Base-by-base conservation (phyloP, 2,113 vertebrate genomes). In the Indri indri region DNA sequence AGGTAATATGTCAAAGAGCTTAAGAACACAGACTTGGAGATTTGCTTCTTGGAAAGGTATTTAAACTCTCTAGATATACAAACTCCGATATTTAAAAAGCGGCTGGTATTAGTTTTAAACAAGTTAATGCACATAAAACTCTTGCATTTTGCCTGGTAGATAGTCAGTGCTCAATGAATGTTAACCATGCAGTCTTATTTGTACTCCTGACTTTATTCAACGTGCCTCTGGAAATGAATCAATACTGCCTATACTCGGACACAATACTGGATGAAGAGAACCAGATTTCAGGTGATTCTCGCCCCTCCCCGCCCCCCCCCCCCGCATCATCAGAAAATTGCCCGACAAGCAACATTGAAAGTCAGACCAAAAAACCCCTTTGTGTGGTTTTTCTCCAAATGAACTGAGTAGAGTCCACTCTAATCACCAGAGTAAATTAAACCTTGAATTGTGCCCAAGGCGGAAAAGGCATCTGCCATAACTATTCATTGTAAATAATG, bases 361-460 rank as follows among this genome's bases (percentile, higher is more conserved):
- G 65, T 57, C 34, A 95, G 42, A 90, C 54, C 50, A 42, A 34
- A 23, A 85, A 85, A 7, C 79, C 22, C 42, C 61, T 20, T 94
- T 96, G 77, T 76, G 14, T 82, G 40, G 50, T 0, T 91, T 97
- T 98, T 88, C 86, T 95, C 91, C 71, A 87, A 8, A 91, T 95
- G 37, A 88, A 94, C 91, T 23, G 17, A 74, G 54, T 16, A 85
- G 4, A 59, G 52, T 97, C 63, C 25, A 97, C 59, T 97, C 42
- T n/a, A 34, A 6, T 61, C 68, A 65, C 23, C 66, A 97, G 90
- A 0, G 0, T 23, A 90, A 30, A 92, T 76, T 45, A 92, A 96
- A 95, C 7, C 57, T 93, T 88, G 57, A 90, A 85, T 90, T 70
- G 2, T 32, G 4, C 70, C 63, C 74, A 42, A 94, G 6, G 61